phyloP scores from a whole-genome alignment of 2,797 vertebrate species.

The Anas capensis region DNA sequence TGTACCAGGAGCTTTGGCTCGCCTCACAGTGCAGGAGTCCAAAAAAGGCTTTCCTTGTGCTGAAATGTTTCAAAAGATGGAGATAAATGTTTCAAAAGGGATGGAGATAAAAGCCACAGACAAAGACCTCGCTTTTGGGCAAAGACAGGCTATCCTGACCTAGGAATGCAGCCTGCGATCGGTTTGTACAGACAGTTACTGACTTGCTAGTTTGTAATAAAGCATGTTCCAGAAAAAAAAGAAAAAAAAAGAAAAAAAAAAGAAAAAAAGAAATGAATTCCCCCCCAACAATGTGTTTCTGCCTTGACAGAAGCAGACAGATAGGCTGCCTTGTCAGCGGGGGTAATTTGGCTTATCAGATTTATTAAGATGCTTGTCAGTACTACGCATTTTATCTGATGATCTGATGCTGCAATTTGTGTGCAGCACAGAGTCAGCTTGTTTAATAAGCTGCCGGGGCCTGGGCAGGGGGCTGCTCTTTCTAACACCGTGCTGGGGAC shows the following conservation, averaged over 20 bases:
- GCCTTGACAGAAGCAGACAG: not conserved
- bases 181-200: not conserved
- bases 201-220: not conserved
- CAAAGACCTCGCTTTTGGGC: not conserved
- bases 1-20: not conserved
- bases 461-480: not conserved
- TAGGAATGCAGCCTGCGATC: not conserved
- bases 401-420: conserved; percentile 46
- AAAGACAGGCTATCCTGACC: conserved; percentile 15
- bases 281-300: not conserved
- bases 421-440: conserved; percentile 32
- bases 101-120: conserved; percentile 5
- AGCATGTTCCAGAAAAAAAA: not conserved
- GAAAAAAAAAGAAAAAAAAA: not conserved
- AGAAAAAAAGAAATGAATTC: not conserved
- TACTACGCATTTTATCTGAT: conserved; percentile 39
- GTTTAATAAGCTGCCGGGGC: conserved; percentile 30
- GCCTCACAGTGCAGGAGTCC: not conserved
- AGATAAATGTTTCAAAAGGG: not conserved
- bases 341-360: conserved; percentile 41
- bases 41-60: not conserved
- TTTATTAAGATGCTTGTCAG: conserved; percentile 50
- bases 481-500: not conserved
- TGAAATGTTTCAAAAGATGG: not conserved
- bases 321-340: conserved; percentile 26